Evolutionary conservation across 2,888 invertebrate genomes (phyloP), one percentile per base, ranked within the genome.

Genomic region (Cerastis rubricosa): DNA sequence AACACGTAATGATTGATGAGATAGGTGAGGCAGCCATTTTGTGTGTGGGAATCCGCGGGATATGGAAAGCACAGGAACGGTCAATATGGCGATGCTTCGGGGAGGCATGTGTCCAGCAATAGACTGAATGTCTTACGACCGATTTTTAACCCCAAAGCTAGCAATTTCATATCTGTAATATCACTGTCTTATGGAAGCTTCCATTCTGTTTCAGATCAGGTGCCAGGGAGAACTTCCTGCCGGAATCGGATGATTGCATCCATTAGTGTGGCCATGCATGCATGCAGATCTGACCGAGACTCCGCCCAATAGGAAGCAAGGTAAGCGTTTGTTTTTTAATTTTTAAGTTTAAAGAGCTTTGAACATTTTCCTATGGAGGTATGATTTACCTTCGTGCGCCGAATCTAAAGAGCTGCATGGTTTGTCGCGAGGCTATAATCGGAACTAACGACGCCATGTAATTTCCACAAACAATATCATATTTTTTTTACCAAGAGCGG

Each of bases 191-290:
- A 35, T 35, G 59, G 6, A n/a, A 2, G 17, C 35, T 22, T 11
- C 8, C 49, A 11, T 74, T 40, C 2, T 74, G 19, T 73, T 77
- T 45, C 61, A 77, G 74, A 81, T 51, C 51, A 80, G 51, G 25
- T 22, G 11, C 35, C 11, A 69, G 35, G 25, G 25, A 0, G 25
- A 25, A 51, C 17, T 51, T 70, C 29, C 70, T 22, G 43, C 22
- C 80, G 43, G 45, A 3, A 79, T 22, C 8, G 29, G 54, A 67
- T 75, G 79, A 68, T 49, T 59, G 25, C 57, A 29, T 40, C 40
- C 35, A 35, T 40, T 29, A 51, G 17, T 12, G 0, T 79, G 43
- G 29, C 22, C 57, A 19, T 12, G n/a, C 40, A 14, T 25, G 25
- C 51, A 80, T 54, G 70, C 47, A 12, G 45, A 51, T 1, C 43